Conservation (phyloP, 2,113 vertebrate species). For the Dromaius novaehollandiae region DNA sequence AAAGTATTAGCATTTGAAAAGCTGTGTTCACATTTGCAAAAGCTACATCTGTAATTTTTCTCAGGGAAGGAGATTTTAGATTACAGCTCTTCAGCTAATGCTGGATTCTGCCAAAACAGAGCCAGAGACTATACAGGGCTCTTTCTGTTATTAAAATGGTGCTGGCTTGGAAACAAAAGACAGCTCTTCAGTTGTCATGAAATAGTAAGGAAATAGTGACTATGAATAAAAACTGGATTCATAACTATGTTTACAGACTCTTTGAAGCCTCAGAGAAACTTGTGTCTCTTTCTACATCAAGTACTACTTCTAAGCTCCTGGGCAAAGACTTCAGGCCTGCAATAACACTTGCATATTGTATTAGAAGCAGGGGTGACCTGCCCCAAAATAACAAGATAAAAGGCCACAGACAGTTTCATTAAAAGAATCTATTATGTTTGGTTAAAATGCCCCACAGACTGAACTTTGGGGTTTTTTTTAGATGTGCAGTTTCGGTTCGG, state of each 20-base stretch:
- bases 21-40: not conserved
- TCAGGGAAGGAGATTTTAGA: not conserved
- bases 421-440: not conserved
- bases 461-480: not conserved
- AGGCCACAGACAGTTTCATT: not conserved
- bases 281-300: not conserved
- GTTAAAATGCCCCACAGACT: not conserved
- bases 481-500: not conserved
- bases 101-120: not conserved
- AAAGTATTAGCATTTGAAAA: not conserved
- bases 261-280: not conserved
- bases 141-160: not conserved
- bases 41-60: not conserved
- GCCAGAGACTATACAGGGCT: not conserved
- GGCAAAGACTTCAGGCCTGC: not conserved
- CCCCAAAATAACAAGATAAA: not conserved
- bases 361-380: not conserved
- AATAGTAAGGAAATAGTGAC: not conserved
- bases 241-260: not conserved
- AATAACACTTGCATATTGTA: not conserved
- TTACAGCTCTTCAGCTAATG: not conserved
- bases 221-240: not conserved
- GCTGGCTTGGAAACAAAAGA: slow-evolving; percentile 47
- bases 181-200: not conserved
- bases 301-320: not conserved